Conservation (phyloP, 1,140 invertebrate species). For the Trypoxylus dichotomus region DNA sequence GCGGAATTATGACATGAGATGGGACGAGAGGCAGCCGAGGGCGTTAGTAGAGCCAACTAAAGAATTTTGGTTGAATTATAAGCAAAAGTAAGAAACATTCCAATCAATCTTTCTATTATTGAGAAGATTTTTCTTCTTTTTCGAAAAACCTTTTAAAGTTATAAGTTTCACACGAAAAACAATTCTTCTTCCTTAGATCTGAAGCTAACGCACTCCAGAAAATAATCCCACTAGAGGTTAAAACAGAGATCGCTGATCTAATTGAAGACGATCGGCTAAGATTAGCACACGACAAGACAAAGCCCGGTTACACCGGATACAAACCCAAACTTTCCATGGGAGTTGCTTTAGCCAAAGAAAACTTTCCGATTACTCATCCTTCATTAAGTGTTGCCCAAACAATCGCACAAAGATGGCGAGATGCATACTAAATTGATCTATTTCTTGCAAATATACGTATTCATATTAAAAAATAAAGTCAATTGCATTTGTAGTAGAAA, state of each 20-base stretch:
- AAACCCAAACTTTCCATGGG: constrained; percentile 39
- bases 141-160: too few species aligned
- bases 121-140: too few species aligned
- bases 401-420: constrained; percentile 34
- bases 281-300: constrained; percentile 45
- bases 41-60: constrained; percentile 50
- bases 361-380: constrained; percentile 42
- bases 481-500: too few species aligned
- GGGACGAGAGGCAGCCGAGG: constrained; percentile 54
- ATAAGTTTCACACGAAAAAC: too few species aligned
- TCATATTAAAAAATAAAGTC: too few species aligned
- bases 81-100: constrained; percentile 39
- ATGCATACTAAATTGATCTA: background rate
- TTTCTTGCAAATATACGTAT: too few species aligned
- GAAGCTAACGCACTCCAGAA: constrained; percentile 41
- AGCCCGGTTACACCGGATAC: constrained; percentile 45
- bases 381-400: constrained; percentile 42
- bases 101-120: too few species aligned
- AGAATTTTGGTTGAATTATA: constrained; percentile 50
- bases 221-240: constrained; percentile 41
- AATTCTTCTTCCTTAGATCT: constrained; percentile 38
- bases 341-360: constrained; percentile 40
- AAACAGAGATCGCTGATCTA: constrained; percentile 45
- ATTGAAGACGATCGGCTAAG: constrained; percentile 46
- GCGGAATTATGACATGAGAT: constrained; percentile 48